Percentiles rank a stretch among this genome's conserved stretches.
Evolutionary conservation across 2,888 invertebrate genomes (phyloP).

Genomic region (Agapetus fuscipes): DNA sequence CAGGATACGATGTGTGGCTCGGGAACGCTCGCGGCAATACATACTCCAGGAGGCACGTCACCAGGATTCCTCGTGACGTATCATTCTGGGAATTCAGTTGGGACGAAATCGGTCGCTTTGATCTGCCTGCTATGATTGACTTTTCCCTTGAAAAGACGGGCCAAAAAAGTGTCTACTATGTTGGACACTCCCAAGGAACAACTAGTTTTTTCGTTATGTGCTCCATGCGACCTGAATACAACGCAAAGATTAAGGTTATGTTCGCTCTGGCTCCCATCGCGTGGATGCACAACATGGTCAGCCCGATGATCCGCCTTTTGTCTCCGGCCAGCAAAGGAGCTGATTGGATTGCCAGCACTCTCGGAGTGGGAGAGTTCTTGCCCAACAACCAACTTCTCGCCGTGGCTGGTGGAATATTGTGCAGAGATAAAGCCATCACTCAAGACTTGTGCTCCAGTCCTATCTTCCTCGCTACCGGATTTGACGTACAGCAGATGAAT

Average conservation of each 20-base stretch:
- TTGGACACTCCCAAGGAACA: slow-evolving; percentile 71
- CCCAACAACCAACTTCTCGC: slow-evolving; percentile 46
- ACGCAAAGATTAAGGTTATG: slow-evolving; percentile 49
- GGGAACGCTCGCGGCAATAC: slow-evolving; percentile 10
- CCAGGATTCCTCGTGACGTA: slow-evolving; percentile 30
- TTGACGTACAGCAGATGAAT: slow-evolving; percentile 47
- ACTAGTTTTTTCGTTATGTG: slow-evolving; percentile 56
- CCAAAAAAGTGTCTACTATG: slow-evolving; percentile 47
- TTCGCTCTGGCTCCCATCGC: slow-evolving; percentile 59
- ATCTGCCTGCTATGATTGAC: slow-evolving; percentile 74
- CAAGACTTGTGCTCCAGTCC: slow-evolving; percentile 48
- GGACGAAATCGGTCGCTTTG: slow-evolving; percentile 69
- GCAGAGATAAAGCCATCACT: slow-evolving; percentile 34
- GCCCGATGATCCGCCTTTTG: slow-evolving; percentile 30
- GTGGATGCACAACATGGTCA: slow-evolving; percentile 40
- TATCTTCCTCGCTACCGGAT: slow-evolving; percentile 51
- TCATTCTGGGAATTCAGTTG: slow-evolving; percentile 65
- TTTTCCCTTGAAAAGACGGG: slow-evolving; percentile 47
- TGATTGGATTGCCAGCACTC: slow-evolving; percentile 26
- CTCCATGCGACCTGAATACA: slow-evolving; percentile 52
- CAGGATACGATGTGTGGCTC: slow-evolving; percentile 12
- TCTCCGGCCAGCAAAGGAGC: slow-evolving; percentile 27
- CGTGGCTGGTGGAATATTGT: slow-evolving; percentile 35
- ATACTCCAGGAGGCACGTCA: slow-evolving; percentile 48
- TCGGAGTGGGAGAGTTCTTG: slow-evolving; percentile 54